phyloP scores from a whole-genome alignment of 2,888 invertebrate species.

The Esperia sulphurella region DNA sequence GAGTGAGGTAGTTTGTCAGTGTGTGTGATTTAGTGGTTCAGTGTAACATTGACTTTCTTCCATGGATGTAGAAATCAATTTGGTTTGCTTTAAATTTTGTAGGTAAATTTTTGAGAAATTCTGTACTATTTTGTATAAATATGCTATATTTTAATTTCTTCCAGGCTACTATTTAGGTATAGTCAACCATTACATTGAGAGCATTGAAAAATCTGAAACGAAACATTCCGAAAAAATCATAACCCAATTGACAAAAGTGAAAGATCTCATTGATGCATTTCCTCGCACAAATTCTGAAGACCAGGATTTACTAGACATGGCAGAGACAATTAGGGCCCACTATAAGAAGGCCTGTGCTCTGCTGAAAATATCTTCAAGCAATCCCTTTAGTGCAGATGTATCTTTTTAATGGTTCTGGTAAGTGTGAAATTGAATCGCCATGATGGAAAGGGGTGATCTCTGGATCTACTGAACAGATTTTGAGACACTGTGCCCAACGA shows the following conservation, averaged over 20 bases:
- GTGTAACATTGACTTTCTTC: too few species aligned
- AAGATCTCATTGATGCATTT: conserved; percentile 80
- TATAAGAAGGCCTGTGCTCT: conserved; percentile 85
- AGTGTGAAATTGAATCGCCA: conserved; percentile 27
- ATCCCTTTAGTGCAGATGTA: conserved; percentile 78
- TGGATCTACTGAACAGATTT: too few species aligned
- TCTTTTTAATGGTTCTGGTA: conserved; percentile 73
- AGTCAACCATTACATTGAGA: conserved; percentile 68
- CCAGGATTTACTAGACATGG: conserved; percentile 81
- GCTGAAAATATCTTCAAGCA: conserved; percentile 78
- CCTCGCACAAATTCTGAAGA: conserved; percentile 82
- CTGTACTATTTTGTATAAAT: too few species aligned
- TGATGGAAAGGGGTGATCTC: too few species aligned
- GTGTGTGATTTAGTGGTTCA: too few species aligned
- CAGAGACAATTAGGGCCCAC: conserved; percentile 82
- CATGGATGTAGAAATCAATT: too few species aligned
- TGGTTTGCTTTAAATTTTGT: too few species aligned
- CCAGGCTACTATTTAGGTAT: conserved; percentile 84
- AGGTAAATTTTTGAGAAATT: too few species aligned
- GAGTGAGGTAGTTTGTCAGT: too few species aligned
- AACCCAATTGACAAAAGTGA: conserved; percentile 76
- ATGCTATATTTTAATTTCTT: too few species aligned
- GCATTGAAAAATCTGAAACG: conserved; percentile 32
- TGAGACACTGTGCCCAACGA: too few species aligned
- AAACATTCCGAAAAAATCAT: conserved; percentile 75